Percentiles rank a stretch among this genome's conserved stretches.
phyloP scores from a whole-genome alignment of 1,140 invertebrate species.

The Pemphigus obesinymphae region DNA sequence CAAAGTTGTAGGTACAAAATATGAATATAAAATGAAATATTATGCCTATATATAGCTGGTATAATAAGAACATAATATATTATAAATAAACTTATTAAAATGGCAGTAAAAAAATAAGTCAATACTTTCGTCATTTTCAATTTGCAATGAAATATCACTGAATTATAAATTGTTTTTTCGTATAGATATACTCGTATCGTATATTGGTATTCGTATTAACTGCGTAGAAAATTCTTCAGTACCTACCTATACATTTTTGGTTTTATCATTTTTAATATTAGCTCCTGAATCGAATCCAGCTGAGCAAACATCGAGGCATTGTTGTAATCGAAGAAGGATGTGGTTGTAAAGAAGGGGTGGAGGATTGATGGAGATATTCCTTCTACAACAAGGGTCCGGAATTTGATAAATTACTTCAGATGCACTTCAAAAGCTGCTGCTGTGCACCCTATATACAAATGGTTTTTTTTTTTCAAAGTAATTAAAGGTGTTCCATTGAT shows the following conservation, averaged over 20 bases:
- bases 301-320: constrained; percentile 17
- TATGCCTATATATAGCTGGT: too few relatives aligned
- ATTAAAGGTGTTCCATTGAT: not conserved
- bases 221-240: not conserved
- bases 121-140: too few relatives aligned
- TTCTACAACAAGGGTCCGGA: not conserved
- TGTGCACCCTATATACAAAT: constrained; percentile 1
- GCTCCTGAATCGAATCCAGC: constrained; percentile 4
- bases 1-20: too few relatives aligned
- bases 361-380: constrained; percentile 15
- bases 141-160: too few relatives aligned
- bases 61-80: too few relatives aligned
- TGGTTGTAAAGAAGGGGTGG: constrained; percentile 6
- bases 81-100: too few relatives aligned
- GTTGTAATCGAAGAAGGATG: constrained; percentile 26
- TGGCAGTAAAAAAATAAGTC: too few relatives aligned
- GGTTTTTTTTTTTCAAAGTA: not conserved
- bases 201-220: not conserved
- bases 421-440: constrained; percentile 30
- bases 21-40: too few relatives aligned
- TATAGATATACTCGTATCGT: too few relatives aligned
- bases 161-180: too few relatives aligned
- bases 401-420: constrained; percentile 21
- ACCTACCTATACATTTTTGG: not conserved
- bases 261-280: not conserved